Evolutionary conservation across 2,888 invertebrate genomes (phyloP), one percentile per base, ranked within the genome.

Genomic region (Ennomos fuscantarius): DNA sequence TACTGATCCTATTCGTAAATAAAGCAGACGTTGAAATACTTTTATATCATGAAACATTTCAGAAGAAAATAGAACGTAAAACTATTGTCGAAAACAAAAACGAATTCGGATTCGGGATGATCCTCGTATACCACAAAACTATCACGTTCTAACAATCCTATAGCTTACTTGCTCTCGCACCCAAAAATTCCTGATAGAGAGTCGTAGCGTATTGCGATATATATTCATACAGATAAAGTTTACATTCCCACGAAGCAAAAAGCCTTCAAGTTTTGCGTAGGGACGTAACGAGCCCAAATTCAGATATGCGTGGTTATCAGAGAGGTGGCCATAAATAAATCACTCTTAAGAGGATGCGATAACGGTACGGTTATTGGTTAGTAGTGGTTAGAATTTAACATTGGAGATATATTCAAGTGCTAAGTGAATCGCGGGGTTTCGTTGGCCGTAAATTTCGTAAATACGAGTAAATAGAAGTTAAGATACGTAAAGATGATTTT

Each of bases 241-340:
- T 2, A 50, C 49, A 42, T 35, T 60, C 15, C 33, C 42, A 5
- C 13, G 24, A 35, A 55, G 42, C 8, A 31, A 53, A 62, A 63
- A 45, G 48, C 33, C 46, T 15, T 47, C 8, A 50, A 60, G 49
- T 63, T 47, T 45, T 40, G 45, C 37, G 55, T 63, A 59, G 65
- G 58, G 53, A 49, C 65, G 63, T 68, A 66, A 56, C 70, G 66
- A 66, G 70, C 68, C 72, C 65, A 60, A 73, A 75, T 72, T 69
- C 74, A 74, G 78, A 81, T 79, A 81, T 69, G 66, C 69, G 67
- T 66, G 72, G 73, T 73, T 86, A 84, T 86, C 84, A 69, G 72
- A 68, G 72, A 71, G 70, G 69, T 68, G 66, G 68, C 70, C 76
- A 79, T 83, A 82, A 84, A 86, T 82, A 82, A 83, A 84, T 81